These are phyloP conservation scores for Pelobates cultripes DNA, from an alignment of 2,797 vertebrate genomes.

Conservation along the genomic window DNA sequence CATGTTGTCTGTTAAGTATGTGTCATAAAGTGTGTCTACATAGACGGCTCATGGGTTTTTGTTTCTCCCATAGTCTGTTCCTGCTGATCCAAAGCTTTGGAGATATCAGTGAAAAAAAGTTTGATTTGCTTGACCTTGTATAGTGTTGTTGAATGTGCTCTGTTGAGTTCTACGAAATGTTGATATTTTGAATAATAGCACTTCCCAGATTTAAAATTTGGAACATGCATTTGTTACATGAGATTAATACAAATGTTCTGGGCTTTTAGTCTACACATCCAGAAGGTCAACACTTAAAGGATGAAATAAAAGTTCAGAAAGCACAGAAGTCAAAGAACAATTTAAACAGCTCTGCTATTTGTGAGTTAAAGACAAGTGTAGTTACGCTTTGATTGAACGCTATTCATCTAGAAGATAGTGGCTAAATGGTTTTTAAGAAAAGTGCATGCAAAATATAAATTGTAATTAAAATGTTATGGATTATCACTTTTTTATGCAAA, in stretches of 20 bases:
- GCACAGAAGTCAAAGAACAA: background rate
- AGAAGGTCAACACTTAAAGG: background rate
- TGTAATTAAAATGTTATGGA: conserved; percentile 57
- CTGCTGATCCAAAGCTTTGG: conserved; percentile 86
- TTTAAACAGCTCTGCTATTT: background rate
- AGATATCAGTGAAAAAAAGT: conserved; percentile 62
- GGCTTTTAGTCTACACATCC: no score
- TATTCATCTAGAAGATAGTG: background rate
- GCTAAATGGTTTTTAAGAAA: conserved; percentile 24
- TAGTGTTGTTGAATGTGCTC: no score
- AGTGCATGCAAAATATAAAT: conserved; percentile 24
- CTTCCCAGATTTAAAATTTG: no score
- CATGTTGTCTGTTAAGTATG: no score
- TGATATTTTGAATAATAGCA: background rate
- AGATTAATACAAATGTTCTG: background rate
- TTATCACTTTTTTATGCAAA: conserved; percentile 56
- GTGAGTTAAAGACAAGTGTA: background rate
- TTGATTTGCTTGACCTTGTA: no score
- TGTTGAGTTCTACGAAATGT: no score
- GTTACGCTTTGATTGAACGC: conserved; percentile 1
- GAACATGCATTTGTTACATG: background rate
- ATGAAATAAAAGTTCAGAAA: background rate
- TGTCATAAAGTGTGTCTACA: no score
- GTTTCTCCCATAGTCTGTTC: conserved; percentile 74
- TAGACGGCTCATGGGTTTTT: no score